phyloP scores from a whole-genome alignment of 2,797 vertebrate species.

The Peromyscus melanophrys region DNA sequence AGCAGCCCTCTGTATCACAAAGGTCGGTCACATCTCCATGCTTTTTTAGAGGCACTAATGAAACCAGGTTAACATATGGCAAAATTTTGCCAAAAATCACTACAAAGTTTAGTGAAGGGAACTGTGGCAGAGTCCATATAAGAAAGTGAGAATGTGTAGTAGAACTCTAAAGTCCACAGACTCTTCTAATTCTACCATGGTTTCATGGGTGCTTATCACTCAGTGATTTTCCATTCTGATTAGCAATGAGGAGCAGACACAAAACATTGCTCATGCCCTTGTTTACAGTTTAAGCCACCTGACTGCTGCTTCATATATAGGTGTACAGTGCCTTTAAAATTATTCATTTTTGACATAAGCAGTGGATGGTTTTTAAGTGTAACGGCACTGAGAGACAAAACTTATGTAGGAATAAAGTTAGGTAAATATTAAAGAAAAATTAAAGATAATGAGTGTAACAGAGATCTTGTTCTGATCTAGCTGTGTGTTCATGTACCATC shows the following conservation, averaged over 20 bases:
- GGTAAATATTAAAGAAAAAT: neutral
- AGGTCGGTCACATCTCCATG: neutral
- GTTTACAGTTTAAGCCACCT: neutral
- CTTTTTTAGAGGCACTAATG: neutral
- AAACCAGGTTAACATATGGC: neutral
- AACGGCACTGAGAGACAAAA: slow-evolving; percentile 7
- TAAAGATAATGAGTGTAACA: neutral
- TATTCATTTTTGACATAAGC: neutral
- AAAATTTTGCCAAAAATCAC: slow-evolving; percentile 28
- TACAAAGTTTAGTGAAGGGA: neutral
- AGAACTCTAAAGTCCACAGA: neutral
- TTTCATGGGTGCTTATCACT: neutral
- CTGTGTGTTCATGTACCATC: neutral
- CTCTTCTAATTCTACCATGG: neutral
- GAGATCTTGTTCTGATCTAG: neutral
- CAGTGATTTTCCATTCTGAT: neutral
- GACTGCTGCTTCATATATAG: neutral
- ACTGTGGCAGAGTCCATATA: neutral
- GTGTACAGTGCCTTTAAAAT: neutral
- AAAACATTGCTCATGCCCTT: neutral
- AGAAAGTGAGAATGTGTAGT: neutral
- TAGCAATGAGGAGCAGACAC: neutral
- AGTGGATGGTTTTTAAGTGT: neutral
- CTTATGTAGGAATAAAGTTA: neutral
- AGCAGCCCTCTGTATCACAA: neutral